phyloP scores from a whole-genome alignment of 2,113 vertebrate genomes.

The cat (Felis catus) region DNA sequence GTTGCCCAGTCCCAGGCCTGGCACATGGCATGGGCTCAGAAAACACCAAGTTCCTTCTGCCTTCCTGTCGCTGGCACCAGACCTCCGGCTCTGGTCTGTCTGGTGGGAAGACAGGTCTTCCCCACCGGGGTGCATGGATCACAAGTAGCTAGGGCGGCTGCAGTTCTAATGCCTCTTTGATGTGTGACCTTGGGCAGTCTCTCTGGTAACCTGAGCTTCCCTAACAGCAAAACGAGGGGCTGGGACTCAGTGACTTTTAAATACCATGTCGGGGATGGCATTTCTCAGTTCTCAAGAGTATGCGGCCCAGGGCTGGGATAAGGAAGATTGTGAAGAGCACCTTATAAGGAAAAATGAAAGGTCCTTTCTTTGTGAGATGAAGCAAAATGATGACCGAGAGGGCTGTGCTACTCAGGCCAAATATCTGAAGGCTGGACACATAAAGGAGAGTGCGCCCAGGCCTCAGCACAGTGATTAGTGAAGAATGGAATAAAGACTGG shows the following conservation, averaged over 20 bases:
- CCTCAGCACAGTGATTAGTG: background rate
- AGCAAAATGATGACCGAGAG: background rate
- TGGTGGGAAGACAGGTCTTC: background rate
- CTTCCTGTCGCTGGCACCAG: background rate
- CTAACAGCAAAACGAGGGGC: background rate
- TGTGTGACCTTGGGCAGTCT: background rate
- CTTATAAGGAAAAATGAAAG: background rate
- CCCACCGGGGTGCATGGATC: fast-evolving
- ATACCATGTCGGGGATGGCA: background rate
- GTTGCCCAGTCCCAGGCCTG: background rate
- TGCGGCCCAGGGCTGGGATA: background rate
- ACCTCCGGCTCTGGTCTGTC: no score
- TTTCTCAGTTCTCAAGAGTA: background rate
- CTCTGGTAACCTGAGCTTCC: background rate
- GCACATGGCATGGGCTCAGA: background rate
- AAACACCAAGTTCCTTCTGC: background rate
- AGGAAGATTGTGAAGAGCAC: background rate
- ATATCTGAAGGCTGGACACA: background rate
- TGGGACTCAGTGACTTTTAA: background rate
- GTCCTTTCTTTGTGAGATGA: background rate
- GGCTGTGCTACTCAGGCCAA: background rate
- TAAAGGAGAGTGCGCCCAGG: background rate
- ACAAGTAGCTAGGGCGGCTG: background rate
- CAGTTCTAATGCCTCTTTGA: background rate
- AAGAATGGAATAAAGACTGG: slow-evolving; percentile 12